Base-by-base conservation (phyloP, 2,113 vertebrate genomes). In the Ailuropoda melanoleuca region DNA sequence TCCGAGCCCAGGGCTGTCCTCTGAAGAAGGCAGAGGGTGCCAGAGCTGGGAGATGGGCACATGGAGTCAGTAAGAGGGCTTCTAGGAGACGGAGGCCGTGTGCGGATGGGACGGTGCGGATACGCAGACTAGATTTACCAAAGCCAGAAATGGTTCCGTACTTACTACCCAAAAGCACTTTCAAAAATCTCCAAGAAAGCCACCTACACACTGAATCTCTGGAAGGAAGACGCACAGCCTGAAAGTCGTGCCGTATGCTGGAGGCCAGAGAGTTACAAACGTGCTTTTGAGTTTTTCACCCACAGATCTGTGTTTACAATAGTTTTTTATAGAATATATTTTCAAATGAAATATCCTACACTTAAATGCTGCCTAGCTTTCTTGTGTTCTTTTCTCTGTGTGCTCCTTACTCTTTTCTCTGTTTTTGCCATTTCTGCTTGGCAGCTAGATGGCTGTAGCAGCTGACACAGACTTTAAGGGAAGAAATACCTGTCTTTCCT, bases 401-500 rank as follows among this genome's bases (percentile, higher is more conserved):
- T 43, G n/a, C 23, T 55, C 12, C 26, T 31, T n/a, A 31, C 12
- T 39, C 53, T 55, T 62, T 82, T 91, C 86, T 58, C 11, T 53
- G 24, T 72, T 93, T 86, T 13, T 92, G 95, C 62, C 31, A 48
- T 84, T 88, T 94, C 81, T 93, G 17, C 15, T 5, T 48, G n/a
- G 77, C 85, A 94, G 60, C 66, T 46, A 85, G 84, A 96, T 37
- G 43, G 62, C 91, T 68, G 0, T 50, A 55, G 88, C 56, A 84
- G 75, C 74, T 68, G 70, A 90, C 15, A 19, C 72, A 39, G 17
- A 91, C 19, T 93, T 87, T 80, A 80, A 74, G 86, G 74, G 34
- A 96, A 91, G 39, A 94, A 96, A 88, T 46, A 70, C 34, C 92
- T 90, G 39, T 48, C 95, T 97, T 90, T 75, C 12, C 58, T 46